Percentiles rank a stretch among this genome's conserved stretches.
Evolutionary conservation across 1,140 invertebrate species (phyloP).

Genomic region (Coelopa frigida): DNA sequence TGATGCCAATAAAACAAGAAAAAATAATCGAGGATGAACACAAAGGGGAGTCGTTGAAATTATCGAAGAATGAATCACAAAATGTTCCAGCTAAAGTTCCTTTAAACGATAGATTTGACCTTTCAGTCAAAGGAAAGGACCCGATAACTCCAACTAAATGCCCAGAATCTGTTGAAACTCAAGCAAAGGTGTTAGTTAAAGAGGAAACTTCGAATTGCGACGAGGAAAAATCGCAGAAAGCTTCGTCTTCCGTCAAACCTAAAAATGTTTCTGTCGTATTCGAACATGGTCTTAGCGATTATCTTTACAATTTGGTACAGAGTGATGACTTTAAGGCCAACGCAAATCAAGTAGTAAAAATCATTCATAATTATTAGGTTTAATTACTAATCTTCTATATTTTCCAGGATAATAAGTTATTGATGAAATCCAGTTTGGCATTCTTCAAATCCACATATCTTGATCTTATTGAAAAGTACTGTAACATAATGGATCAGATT

Average conservation of each 20-base stretch:
- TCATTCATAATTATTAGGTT: not conserved
- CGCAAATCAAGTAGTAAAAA: slow-evolving; percentile 16
- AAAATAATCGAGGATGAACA: not conserved
- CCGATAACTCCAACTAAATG: no score
- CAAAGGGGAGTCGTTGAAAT: not conserved
- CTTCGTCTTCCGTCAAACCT: not conserved
- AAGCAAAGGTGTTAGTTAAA: no score
- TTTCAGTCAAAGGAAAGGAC: no score
- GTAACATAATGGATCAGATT: slow-evolving; percentile 36
- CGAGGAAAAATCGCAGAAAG: not conserved
- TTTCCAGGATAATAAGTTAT: slow-evolving; percentile 8
- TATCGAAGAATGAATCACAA: not conserved
- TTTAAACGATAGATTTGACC: no score
- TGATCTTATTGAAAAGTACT: slow-evolving; percentile 40
- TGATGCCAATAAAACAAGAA: not conserved
- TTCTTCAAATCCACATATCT: slow-evolving; percentile 28
- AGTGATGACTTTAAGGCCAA: slow-evolving; percentile 29
- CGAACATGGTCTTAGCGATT: slow-evolving; percentile 27
- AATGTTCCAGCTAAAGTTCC: not conserved
- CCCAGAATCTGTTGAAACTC: no score
- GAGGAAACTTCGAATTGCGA: no score
- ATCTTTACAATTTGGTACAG: slow-evolving; percentile 26
- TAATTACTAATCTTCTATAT: not conserved
- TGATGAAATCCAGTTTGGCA: slow-evolving; percentile 14
- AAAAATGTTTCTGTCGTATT: slow-evolving; percentile 21